Percentiles rank a stretch among this genome's conserved stretches.
These are phyloP conservation scores for Nyctereutes procyonoides DNA, from an alignment of 2,113 vertebrate species.

Conservation along the genomic window DNA sequence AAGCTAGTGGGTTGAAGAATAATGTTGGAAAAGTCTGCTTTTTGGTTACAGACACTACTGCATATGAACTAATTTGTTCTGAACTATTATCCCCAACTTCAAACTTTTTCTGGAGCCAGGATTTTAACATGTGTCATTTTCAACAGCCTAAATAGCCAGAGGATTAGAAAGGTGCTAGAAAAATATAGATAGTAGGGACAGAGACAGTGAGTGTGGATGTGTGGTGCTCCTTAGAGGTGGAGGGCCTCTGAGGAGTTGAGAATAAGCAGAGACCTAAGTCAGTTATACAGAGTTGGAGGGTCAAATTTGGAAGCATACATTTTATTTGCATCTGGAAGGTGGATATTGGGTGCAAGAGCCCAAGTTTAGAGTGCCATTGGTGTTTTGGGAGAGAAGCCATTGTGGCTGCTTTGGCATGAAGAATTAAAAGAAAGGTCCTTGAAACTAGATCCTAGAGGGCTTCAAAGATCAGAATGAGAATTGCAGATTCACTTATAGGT, in stretches of 20 bases:
- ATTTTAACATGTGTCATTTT: neutral
- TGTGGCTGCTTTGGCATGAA: neutral
- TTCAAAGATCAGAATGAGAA: neutral
- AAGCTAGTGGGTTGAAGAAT: neutral
- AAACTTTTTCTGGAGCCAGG: slow-evolving; percentile 21
- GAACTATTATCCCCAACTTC: neutral
- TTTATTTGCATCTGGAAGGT: neutral
- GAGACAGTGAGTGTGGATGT: neutral
- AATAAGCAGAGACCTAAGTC: neutral
- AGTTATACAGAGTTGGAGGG: neutral
- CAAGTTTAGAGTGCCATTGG: neutral
- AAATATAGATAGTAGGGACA: neutral
- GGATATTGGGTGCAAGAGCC: neutral
- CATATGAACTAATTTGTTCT: neutral
- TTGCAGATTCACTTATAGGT: neutral
- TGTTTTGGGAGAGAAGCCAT: neutral
- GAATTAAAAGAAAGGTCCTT: neutral
- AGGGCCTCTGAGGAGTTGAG: neutral
- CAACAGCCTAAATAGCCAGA: neutral
- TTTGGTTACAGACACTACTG: neutral
- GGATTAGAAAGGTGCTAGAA: neutral
- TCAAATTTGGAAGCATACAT: neutral
- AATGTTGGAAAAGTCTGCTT: neutral
- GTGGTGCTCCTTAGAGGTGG: neutral
- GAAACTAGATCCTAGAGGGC: neutral